Conservation (phyloP, 2,888 invertebrate genomes). For the Rhodophaea formosa region DNA sequence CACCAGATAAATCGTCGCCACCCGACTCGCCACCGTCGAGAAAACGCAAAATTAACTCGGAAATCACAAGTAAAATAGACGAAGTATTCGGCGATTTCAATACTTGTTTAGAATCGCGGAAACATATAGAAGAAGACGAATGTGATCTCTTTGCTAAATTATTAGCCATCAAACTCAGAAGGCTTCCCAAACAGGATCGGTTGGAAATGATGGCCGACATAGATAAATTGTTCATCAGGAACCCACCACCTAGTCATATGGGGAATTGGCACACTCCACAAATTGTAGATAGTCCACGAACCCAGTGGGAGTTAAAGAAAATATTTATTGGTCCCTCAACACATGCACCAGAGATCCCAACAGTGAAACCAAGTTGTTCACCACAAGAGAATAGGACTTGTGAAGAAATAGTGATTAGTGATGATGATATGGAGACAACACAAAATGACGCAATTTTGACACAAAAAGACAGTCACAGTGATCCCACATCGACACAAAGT, state of each 20-base stretch:
- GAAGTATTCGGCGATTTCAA: slow-evolving; percentile 4
- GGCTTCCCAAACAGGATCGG: not conserved
- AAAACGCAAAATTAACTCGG: not conserved
- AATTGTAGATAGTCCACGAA: not conserved
- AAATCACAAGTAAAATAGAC: not conserved
- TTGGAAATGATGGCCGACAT: slow-evolving; percentile 2
- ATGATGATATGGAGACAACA: not conserved
- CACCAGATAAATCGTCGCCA: not conserved
- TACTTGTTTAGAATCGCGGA: not conserved
- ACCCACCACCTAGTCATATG: not conserved
- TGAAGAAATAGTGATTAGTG: not conserved
- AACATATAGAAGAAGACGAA: slow-evolving; percentile 1
- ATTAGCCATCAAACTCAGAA: slow-evolving; percentile 2
- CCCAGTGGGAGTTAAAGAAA: not conserved
- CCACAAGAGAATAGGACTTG: not conserved
- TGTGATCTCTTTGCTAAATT: not conserved
- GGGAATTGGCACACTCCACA: not conserved
- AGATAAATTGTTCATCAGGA: not conserved
- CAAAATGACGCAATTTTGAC: not conserved
- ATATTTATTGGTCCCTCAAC: not conserved
- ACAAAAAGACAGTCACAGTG: not conserved
- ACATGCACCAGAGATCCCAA: not conserved
- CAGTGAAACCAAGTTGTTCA: not conserved
- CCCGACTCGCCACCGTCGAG: not conserved
- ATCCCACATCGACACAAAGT: not conserved